Base-by-base conservation (phyloP, 2,797 vertebrate genomes). In the Aeoliscus strigatus region DNA sequence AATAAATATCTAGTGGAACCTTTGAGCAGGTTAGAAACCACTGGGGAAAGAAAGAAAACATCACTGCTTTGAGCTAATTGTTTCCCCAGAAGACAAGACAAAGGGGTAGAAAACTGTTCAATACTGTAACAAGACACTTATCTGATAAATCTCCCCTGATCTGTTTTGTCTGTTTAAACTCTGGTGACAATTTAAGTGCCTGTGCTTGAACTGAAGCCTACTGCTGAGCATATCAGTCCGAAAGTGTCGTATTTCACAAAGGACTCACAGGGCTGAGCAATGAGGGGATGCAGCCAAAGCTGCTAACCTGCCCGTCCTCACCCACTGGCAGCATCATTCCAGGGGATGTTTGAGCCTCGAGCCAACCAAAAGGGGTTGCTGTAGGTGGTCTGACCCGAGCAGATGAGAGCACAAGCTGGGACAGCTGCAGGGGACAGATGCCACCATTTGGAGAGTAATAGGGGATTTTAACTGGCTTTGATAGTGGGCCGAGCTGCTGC, bases 341-440 rank as follows among this genome's bases (percentile, higher is more conserved):
- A 37, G 48, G 32, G 31, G 50, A 60, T 60, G 58, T 47, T 25
- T 38, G 39, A 56, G 43, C 43, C 57, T 48, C 8, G 8, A 64
- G 60, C 66, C 70, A 66, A 55, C 41, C 42, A 54, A 45, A 50
- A 39, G 39, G 56, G 67, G 66, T 59, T 3, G 48, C 24, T 3
- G 46, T 59, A 49, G 58, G 58, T 64, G 54, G 42, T 46, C 39
- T 67, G 76, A 75, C 67, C 77, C 43, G 42, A 50, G 46, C 61
- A 51, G 64, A 70, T 41, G 59, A 79, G 43, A 79, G 60, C 63
- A 64, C 53, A 37, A 72, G 39, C 29, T 10, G 46, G 51, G 64
- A 79, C 81, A 85, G 65, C 73, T 86, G 85, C 66, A 14, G 37
- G 55, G 66, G 57, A 79, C 85, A 86, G 75, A 79, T 84, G 86